Evolutionary conservation across 2,113 vertebrate genomes (phyloP), one percentile per base, ranked within the genome.

Genomic region (Planiliza haematocheilus): DNA sequence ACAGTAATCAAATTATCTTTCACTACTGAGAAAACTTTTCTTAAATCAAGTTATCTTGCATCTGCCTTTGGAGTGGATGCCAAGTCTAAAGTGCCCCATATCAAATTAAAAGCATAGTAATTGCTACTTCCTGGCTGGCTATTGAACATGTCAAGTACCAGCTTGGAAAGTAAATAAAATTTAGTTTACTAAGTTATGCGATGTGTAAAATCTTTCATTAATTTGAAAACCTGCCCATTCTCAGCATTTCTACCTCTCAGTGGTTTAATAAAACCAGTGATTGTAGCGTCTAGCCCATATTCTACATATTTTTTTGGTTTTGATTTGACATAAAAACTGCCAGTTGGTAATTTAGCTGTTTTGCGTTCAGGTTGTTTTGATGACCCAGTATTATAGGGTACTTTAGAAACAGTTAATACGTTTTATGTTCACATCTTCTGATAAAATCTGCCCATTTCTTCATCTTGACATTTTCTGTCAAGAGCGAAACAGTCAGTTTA

Each of bases 121-220:
- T 30, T 5, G 2, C 24, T 30, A 30, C 24, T 30, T 30, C 49
- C 39, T 24, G 18, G 62, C 21, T 55, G 49, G 42, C 41, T 53
- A 48, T 43, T n/a, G 4, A 9, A 62, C 57, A 62, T 36, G 39
- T 13, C 49, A 45, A n/a, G 14, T 17, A 39, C 50, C 51, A 66
- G 49, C 18, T 41, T 11, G 16, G n/a, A 34, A 16, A n/a, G 3
- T 17, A 42, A 51, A 48, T 36, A 42, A 38, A 30, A 30, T 30
- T 30, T 30, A 30, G 24, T 30, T 7, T 11, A 46, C 20, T 20
- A 64, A 38, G 38, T 39, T n/a, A n/a, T n/a, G n/a, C n/a, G 46
- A 49, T 39, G 61, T 10, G 34, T 20, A 21, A 48, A 63, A 49
- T 38, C 43, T 48, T 12, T 62, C 16, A 18, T 34, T 24, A 48